Conservation (phyloP, 2,888 invertebrate species). For the Dasysyrphus albostriatus region DNA sequence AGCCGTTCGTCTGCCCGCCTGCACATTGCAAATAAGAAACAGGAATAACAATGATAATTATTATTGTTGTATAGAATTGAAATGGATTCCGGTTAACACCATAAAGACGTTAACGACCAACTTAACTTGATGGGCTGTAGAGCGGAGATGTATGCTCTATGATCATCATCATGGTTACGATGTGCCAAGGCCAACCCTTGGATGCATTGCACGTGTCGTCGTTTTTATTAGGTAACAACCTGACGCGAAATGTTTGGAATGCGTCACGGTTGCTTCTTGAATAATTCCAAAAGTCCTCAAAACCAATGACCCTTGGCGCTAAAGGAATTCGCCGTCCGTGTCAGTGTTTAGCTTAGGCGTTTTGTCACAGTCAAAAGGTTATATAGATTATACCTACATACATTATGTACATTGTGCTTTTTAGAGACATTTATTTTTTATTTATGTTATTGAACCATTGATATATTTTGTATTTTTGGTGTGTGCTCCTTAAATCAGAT, state of each 20-base stretch:
- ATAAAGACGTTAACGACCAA: constrained; percentile 73
- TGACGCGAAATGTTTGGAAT: constrained; percentile 51
- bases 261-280: constrained; percentile 62
- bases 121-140: constrained; percentile 40
- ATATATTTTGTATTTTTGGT: not conserved
- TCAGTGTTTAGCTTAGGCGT: constrained; percentile 54
- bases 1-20: constrained; percentile 49
- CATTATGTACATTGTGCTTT: not conserved
- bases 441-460: not conserved
- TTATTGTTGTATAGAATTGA: constrained; percentile 71
- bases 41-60: constrained; percentile 73
- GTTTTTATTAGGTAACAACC: constrained; percentile 66
- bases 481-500: constrained; percentile 25
- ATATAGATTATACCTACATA: not conserved
- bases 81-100: constrained; percentile 76
- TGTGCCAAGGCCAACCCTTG: constrained; percentile 51
- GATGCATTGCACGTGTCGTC: constrained; percentile 63
- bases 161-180: constrained; percentile 20
- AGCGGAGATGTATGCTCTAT: not conserved
- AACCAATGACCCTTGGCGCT: constrained; percentile 60
- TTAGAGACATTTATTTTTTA: too few relatives aligned
- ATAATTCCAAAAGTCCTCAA: constrained; percentile 62
- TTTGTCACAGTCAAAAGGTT: constrained; percentile 54
- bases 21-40: constrained; percentile 62
- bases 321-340: constrained; percentile 28